Evolutionary conservation across 2,797 vertebrate genomes (phyloP).

Genomic region (Antrozous pallidus): DNA sequence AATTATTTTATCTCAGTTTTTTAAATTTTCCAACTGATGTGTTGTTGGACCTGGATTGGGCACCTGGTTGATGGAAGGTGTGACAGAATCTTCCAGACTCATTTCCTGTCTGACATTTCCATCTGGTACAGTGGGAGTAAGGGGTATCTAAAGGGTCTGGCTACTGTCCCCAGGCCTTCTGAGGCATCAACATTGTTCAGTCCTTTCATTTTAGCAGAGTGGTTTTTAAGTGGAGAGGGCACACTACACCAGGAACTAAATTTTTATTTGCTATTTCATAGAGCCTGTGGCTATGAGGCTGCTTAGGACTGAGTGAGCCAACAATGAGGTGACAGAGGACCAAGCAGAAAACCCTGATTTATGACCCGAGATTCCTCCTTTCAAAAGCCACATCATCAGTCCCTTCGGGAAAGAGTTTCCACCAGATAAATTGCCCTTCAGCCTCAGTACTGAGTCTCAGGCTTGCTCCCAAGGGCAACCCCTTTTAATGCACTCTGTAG

Average conservation of each 20-base stretch:
- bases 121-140: neutral
- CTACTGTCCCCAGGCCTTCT: neutral
- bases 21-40: neutral
- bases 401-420: neutral
- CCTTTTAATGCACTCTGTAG: neutral
- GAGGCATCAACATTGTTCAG: neutral
- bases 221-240: neutral
- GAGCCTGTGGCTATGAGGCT: neutral
- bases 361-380: neutral
- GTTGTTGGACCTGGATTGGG: neutral
- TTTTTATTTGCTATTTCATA: constrained; percentile 3
- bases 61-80: neutral
- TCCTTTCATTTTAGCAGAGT: neutral
- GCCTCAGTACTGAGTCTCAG: neutral
- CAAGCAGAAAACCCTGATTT: constrained; percentile 16
- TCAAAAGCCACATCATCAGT: neutral
- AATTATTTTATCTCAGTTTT: constrained; percentile 21
- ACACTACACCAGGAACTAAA: neutral
- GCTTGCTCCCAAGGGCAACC: neutral
- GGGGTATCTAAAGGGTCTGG: neutral
- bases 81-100: neutral
- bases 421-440: neutral
- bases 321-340: neutral
- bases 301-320: neutral
- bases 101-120: neutral